Evolutionary conservation across 2,888 invertebrate genomes (phyloP), one percentile per base, ranked within the genome.

Genomic region (Mythimna ferrago): DNA sequence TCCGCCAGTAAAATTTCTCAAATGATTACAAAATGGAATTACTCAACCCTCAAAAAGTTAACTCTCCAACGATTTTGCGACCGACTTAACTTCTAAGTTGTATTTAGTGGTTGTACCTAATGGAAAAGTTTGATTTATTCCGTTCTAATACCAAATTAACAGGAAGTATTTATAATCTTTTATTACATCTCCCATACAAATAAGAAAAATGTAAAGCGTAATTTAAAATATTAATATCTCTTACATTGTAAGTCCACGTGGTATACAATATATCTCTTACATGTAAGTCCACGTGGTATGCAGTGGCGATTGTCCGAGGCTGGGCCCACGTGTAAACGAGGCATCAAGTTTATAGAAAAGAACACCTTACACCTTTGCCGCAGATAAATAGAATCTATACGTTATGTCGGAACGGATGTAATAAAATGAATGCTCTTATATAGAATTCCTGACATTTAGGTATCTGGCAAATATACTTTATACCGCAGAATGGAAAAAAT

Each of bases 321-420:
- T 26, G 26, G 26, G 2, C 26, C 26, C 26, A 26, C 26, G 26
- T 26, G 26, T 26, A 26, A 26, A 26, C 26, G 26, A 26, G 26
- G 26, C 26, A 26, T 62, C 26, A 11, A 10, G 41, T 44, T 35
- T 26, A 58, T 19, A 26, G 61, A 69, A 76, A 63, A 62, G 10
- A 76, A 69, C 63, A 35, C 57, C 26, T 26, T 53, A 57, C 38
- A 78, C 65, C 26, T 61, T 38, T 32, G 54, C 48, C 10, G n/a
- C 38, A 68, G 48, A 68, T 14, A 78, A 63, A 68, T 68, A 16
- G 21, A 48, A 62, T 16, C 48, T 48, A 73, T 78, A 57, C 2
- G 9, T 78, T 65, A 65, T 26, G 54, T 54, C 62, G 21, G 54
- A 60, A 61, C 51, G 11, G 6, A 44, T 78, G 14, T 26, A 48